Evolutionary conservation across 2,888 invertebrate genomes (phyloP).

Genomic region (Phymatocera aterrima): DNA sequence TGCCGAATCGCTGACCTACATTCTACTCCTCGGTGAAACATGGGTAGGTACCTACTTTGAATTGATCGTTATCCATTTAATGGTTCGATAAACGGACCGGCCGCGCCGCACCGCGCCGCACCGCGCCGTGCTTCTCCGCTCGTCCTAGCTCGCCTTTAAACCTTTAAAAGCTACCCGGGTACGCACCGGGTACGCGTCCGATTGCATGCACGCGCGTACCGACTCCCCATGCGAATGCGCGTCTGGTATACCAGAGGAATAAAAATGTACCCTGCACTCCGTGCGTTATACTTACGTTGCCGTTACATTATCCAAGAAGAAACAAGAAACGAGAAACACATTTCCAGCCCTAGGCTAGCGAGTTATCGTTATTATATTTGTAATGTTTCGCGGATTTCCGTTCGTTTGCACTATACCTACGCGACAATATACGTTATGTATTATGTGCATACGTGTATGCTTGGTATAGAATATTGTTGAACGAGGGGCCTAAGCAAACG

Average conservation of each 20-base stretch:
- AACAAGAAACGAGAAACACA: background rate
- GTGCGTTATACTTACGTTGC: no score
- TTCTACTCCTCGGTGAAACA: background rate
- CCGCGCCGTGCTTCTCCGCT: background rate
- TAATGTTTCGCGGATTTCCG: slow-evolving; percentile 6
- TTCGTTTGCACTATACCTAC: background rate
- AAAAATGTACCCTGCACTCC: no score
- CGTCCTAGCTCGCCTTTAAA: background rate
- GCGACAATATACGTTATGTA: background rate
- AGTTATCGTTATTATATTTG: background rate
- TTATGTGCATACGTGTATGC: background rate
- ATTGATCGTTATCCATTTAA: slow-evolving; percentile 27
- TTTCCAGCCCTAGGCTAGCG: background rate
- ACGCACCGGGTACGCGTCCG: no score
- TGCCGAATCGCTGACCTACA: slow-evolving; percentile 25
- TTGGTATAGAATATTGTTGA: background rate
- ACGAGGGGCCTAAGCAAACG: slow-evolving; percentile 29
- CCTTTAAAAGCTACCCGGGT: background rate
- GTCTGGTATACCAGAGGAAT: no score
- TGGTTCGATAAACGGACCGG: slow-evolving; percentile 20
- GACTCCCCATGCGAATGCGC: no score
- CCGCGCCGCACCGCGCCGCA: background rate
- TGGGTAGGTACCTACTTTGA: slow-evolving; percentile 2
- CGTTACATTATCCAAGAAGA: background rate
- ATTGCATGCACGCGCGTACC: no score